phyloP scores from a whole-genome alignment of 64 coral and sea anemone species.

The Pocillopora verrucosa region DNA sequence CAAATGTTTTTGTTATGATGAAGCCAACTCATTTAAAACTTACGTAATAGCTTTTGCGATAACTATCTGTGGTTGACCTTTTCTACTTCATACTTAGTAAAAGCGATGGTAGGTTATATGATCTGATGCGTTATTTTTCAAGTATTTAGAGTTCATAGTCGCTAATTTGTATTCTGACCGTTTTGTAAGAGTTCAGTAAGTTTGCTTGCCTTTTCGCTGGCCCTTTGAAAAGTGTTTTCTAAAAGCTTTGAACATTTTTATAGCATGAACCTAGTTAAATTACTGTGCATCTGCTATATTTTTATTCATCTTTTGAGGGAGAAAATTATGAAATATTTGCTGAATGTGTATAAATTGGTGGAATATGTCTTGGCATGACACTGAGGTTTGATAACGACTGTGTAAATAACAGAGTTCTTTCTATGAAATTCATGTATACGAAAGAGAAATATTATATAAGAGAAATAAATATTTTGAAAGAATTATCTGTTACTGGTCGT shows the following conservation, averaged over 20 bases:
- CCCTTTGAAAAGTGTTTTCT: not conserved
- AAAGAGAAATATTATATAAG: slow-evolving; percentile 3
- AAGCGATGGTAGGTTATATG: too few species aligned
- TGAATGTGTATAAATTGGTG: not conserved
- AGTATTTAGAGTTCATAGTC: too few species aligned
- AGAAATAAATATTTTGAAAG: slow-evolving; percentile 5
- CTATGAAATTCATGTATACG: slow-evolving; percentile 22
- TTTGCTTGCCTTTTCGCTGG: too few species aligned
- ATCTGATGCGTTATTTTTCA: too few species aligned
- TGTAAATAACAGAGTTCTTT: not conserved
- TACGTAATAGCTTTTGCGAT: slow-evolving; percentile 19
- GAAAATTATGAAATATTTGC: not conserved
- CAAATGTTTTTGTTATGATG: slow-evolving; percentile 31
- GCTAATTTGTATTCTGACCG: too few species aligned
- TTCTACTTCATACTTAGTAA: not conserved
- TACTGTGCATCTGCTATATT: not conserved
- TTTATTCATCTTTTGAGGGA: not conserved
- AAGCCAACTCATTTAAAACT: not conserved
- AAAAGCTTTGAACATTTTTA: not conserved
- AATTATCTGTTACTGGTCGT: not conserved
- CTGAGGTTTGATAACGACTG: not conserved
- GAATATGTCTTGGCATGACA: not conserved
- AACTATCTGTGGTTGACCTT: not conserved
- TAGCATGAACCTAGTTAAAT: not conserved
- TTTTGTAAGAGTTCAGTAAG: too few species aligned